Evolutionary conservation across 2,797 vertebrate species (phyloP), one percentile per base, ranked within the genome.

Genomic region (Channa striata): DNA sequence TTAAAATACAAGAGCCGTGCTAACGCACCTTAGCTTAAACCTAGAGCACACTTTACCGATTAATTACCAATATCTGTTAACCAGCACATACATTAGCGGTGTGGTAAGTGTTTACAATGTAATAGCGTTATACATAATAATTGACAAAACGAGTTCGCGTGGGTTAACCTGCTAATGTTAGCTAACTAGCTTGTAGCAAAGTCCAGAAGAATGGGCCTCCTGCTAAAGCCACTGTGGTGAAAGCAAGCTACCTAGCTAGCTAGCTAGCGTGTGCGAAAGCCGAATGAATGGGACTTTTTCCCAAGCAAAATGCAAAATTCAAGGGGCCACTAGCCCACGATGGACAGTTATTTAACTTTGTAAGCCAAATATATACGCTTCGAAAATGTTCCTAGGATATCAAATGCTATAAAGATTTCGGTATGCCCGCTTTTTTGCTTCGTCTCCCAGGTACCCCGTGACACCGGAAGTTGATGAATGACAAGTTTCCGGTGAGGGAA

Each of bases 351-450:
- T 42, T 59, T 44, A 44, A 34, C 68, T 36, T 36, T 39, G 44
- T 20, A 37, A 47, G 53, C 53, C 57, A 76, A 79, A 66, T 53
- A 2, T 46, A 16, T 50, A 36, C 19, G 68, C 48, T 59, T 72
- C 39, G 6, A 33, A 30, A 61, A 40, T 25, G 30, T 61, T 73
- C 40, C 10, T 25, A 67, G 40, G 48, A 66, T 20, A 68, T 11
- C 49, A 65, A 80, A 80, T 82, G 87, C 77, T 78, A 80, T 58
- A 76, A 77, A 77, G 84, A 71, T 74, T 77, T 86, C 82, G 67
- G 69, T 91, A 75, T 90, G 90, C 88, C 90, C 92, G 91, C 91
- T 92, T 91, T 89, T 90, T 84, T 74, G 74, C 90, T 77, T 84
- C 80, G 90, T 91, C 90, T 88, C 82, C 82, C 82, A 79, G 87